These are phyloP conservation scores for Lamproptera curius DNA, from an alignment of 2,888 invertebrate genomes.

Conservation along the genomic window DNA sequence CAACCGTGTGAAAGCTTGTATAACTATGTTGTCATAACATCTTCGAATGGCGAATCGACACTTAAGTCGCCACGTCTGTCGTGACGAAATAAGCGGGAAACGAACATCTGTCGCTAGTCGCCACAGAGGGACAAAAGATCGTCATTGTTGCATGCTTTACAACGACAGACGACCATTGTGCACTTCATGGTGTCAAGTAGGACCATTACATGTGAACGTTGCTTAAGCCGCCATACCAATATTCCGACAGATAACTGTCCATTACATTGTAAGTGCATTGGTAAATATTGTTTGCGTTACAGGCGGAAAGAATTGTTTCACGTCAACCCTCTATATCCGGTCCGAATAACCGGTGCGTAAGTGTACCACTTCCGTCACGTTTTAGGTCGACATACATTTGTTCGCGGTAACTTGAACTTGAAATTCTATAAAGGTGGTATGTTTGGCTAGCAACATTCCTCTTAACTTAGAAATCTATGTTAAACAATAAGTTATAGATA, in stretches of 20 bases:
- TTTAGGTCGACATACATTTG: no score
- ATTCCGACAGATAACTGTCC: slow-evolving; percentile 5
- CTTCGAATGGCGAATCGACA: slow-evolving; percentile 6
- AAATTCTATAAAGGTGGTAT: no score
- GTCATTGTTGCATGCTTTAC: slow-evolving; percentile 26
- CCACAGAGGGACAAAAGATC: slow-evolving; percentile 16
- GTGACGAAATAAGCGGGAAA: slow-evolving; percentile 19
- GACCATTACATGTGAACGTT: slow-evolving; percentile 9
- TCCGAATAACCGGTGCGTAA: neutral
- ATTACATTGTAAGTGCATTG: neutral
- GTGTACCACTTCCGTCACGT: neutral
- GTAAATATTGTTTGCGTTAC: neutral
- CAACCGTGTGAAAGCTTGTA: no score
- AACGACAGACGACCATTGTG: slow-evolving; percentile 22
- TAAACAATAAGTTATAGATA: no score
- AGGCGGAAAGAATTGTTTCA: neutral
- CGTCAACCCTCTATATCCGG: neutral
- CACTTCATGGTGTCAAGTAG: slow-evolving; percentile 22
- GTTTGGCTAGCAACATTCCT: no score
- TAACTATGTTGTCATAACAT: slow-evolving; percentile 13
- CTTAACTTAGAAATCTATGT: no score
- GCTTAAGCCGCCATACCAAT: slow-evolving; percentile 6
- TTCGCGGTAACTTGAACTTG: no score
- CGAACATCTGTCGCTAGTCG: slow-evolving; percentile 8
- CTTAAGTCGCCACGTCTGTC: no score